Percentiles rank a stretch among this genome's conserved stretches.
Conservation (phyloP, 2,797 vertebrate species). For the Podargus strigoides region DNA sequence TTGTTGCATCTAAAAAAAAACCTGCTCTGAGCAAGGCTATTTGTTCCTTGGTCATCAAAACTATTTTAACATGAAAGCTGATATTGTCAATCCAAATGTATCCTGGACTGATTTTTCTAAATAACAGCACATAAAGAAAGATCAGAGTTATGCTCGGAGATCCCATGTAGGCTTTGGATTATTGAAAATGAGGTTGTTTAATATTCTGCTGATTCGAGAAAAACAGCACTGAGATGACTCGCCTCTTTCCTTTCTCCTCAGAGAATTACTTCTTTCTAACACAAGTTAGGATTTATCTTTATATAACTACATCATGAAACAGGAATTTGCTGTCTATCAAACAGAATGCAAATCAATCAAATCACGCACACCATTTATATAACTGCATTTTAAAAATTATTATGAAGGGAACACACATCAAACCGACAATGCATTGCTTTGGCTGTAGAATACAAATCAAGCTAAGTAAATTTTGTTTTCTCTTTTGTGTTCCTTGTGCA, state of each 20-base stretch:
- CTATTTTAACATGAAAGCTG: background rate
- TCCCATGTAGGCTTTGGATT: background rate
- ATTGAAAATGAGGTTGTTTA: background rate
- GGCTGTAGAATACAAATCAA: background rate
- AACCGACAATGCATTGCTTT: background rate
- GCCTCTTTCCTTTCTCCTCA: constrained; percentile 6
- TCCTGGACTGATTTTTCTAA: background rate
- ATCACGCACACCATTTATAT: background rate
- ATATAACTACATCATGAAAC: background rate
- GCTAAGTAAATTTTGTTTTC: background rate
- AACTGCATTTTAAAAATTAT: background rate
- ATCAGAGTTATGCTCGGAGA: background rate
- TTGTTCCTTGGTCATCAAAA: constrained; percentile 8
- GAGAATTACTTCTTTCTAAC: background rate
- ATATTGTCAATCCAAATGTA: background rate
- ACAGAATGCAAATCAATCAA: background rate
- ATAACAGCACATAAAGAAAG: background rate
- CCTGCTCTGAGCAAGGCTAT: background rate
- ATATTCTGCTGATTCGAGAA: constrained; percentile 42
- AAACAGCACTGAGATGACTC: constrained; percentile 33
- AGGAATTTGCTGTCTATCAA: background rate
- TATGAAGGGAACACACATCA: background rate
- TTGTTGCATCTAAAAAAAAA: background rate
- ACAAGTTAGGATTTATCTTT: background rate
- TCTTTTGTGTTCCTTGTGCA: background rate